A percentile compares a stretch with the other conserved stretches of the same genome.
Conservation (phyloP, 2,888 invertebrate species). For the Heliconius erato region DNA sequence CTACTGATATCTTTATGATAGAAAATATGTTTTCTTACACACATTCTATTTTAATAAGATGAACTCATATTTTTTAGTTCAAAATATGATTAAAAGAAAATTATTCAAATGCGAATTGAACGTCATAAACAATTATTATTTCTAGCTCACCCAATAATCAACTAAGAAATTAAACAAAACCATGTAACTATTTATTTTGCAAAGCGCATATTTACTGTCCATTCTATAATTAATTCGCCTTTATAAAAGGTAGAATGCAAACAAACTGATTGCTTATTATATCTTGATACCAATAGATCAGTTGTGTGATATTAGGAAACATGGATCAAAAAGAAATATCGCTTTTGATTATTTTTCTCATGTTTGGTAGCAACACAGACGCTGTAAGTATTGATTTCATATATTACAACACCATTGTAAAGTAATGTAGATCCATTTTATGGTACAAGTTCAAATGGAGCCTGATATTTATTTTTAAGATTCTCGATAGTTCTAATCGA, state of each 20-base stretch:
- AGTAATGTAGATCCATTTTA: background rate
- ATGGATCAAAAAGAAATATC: slow-evolving; percentile 58
- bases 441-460: background rate
- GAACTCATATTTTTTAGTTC: too few species aligned
- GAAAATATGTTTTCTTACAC: too few species aligned
- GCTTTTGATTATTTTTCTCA: slow-evolving; percentile 58
- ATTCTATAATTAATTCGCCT: slow-evolving; percentile 54
- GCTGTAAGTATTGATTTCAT: slow-evolving; percentile 65
- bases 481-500: too few species aligned
- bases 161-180: background rate
- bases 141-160: slow-evolving; percentile 5
- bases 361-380: slow-evolving; percentile 58
- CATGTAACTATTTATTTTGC: slow-evolving; percentile 17
- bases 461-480: too few species aligned
- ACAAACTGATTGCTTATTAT: background rate
- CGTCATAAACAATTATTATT: background rate
- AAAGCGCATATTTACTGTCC: slow-evolving; percentile 41
- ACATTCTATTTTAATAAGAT: too few species aligned
- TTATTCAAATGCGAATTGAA: background rate
- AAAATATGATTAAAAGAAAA: background rate
- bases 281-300: slow-evolving; percentile 37
- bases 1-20: too few species aligned
- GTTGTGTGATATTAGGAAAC: slow-evolving; percentile 40
- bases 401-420: background rate
- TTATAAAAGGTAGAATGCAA: slow-evolving; percentile 53